Percentiles rank a stretch among this genome's conserved stretches.
These are phyloP conservation scores for Brienomyrus longianalis DNA, from an alignment of 2,113 vertebrate species.

Conservation along the genomic window DNA sequence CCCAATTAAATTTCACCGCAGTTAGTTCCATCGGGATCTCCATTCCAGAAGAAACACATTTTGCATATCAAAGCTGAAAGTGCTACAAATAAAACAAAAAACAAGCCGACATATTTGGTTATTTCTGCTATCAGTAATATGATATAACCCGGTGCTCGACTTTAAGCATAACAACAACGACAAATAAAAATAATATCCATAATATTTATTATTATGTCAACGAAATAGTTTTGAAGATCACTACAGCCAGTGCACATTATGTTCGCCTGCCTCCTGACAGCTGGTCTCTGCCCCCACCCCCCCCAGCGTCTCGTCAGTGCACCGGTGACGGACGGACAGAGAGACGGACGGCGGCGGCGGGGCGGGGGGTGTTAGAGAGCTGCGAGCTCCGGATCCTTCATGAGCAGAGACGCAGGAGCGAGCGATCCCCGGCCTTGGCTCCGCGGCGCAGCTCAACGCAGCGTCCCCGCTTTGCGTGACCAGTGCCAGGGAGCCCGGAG, in stretches of 20 bases:
- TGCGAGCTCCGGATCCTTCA: conserved; percentile 57
- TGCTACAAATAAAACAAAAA: neutral
- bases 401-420: conserved; percentile 65
- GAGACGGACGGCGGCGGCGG: conserved; percentile 39
- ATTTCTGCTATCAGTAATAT: neutral
- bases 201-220: neutral
- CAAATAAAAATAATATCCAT: neutral
- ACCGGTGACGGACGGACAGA: conserved; percentile 41
- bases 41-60: neutral
- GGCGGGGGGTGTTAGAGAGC: conserved; percentile 52
- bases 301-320: conserved; percentile 36
- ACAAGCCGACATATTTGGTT: neutral
- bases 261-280: conserved; percentile 38
- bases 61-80: neutral
- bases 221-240: neutral
- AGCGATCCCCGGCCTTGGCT: conserved; percentile 59
- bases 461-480: conserved; percentile 28
- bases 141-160: neutral
- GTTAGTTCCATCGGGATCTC: neutral
- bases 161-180: neutral
- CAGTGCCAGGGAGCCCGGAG: conserved; percentile 43
- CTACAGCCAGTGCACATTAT: neutral
- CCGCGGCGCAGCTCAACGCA: conserved; percentile 39
- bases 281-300: neutral
- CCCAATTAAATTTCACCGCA: neutral